These are phyloP conservation scores for Pteronura brasiliensis DNA, from an alignment of 2,113 vertebrate species.

Conservation along the genomic window DNA sequence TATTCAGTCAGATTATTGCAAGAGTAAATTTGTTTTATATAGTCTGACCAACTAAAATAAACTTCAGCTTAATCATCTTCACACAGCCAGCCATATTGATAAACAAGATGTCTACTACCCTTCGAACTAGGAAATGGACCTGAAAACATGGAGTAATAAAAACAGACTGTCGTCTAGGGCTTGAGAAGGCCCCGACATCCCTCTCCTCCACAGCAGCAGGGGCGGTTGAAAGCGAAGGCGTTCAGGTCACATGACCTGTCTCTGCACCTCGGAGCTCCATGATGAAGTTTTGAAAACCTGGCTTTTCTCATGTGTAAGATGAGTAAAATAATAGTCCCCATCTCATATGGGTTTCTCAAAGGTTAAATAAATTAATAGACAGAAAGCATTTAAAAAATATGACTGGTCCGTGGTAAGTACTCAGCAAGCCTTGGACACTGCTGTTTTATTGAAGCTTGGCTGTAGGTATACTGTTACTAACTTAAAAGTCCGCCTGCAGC, in stretches of 20 bases:
- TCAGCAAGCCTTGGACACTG: background rate
- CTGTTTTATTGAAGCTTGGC: background rate
- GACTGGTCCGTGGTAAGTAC: background rate
- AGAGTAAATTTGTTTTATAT: background rate
- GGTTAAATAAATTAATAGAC: background rate
- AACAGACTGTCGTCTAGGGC: background rate
- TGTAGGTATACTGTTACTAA: background rate
- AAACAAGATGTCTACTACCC: background rate
- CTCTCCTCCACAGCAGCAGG: background rate
- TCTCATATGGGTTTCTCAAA: background rate
- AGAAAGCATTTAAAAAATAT: background rate
- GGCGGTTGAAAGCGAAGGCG: background rate
- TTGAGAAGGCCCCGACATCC: accelerated
- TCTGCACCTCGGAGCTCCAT: background rate
- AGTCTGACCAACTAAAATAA: background rate
- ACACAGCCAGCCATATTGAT: background rate
- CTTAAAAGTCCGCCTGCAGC: background rate
- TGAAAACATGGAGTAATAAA: background rate
- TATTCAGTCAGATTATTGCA: background rate
- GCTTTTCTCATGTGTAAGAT: background rate
- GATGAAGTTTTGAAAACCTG: background rate
- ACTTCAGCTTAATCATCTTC: background rate
- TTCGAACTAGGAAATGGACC: background rate
- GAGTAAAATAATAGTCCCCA: background rate
- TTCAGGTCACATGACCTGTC: background rate